Base-by-base conservation (phyloP, 2,113 vertebrate genomes). In the Elaphurus davidianus region DNA sequence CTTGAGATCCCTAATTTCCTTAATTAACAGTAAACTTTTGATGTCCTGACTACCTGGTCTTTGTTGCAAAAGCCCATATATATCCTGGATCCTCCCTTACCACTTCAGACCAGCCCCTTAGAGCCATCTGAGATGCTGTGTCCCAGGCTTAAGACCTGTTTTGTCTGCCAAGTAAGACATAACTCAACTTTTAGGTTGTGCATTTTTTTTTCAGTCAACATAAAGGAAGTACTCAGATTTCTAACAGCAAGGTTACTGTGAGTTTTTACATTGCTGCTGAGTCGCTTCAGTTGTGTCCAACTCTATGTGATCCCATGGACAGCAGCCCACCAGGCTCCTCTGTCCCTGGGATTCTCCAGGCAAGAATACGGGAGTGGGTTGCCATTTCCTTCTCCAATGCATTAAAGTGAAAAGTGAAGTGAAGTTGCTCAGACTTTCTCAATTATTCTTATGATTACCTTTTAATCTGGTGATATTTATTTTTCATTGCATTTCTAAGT, bases 381-480 rank as follows among this genome's bases (percentile, higher is more conserved):
- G 64, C n/a, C 9, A 36, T 71, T 71, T 71, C 64, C n/a, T 36
- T 71, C 4, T 71, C n/a, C n/a, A 71, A 5, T 71, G n/a, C 4
- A 21, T 71, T n/a, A 23, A 71, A 71, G n/a, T 71, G n/a, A 71
- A 67, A 71, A 71, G 17, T 71, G 9, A 36, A 67, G 33, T 36
- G 64, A 67, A 71, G 9, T 36, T 17, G 2, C 64, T 71, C 64
- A 90, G 81, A 97, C 91, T 60, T 96, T 95, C 43, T 64, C 79
- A 30, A 47, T 97, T 67, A 92, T 87, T 62, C 79, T 94, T 93
- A 23, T 97, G 47, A 97, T 90, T 76, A 87, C 45, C 62, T 87
- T 95, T 90, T 91, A 87, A 57, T 30, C 6, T 78, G 85, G 30
- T 25, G 2, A 50, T 83, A 94, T 88, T 86, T 59, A 92, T 87